Conservation (phyloP, 2,113 vertebrate species). For the Elaphurus davidianus region DNA sequence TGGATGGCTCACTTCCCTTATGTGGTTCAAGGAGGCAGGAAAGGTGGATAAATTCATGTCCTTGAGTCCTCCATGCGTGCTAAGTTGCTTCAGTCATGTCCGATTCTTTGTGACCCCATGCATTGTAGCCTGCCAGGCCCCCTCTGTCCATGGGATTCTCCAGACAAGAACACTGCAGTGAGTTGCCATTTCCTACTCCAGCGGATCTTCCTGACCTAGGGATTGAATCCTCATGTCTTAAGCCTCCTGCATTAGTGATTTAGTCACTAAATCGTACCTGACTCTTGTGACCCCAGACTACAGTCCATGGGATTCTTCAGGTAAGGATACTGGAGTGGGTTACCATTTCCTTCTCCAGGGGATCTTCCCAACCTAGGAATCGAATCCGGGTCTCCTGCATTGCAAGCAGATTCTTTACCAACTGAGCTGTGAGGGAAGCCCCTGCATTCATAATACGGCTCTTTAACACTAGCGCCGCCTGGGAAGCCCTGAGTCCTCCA, state of each 20-base stretch:
- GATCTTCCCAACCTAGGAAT: neutral
- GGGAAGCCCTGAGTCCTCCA: neutral
- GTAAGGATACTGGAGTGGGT: neutral
- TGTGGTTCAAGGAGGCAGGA: neutral
- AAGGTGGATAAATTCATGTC: neutral
- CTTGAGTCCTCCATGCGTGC: neutral
- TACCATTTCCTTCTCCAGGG: neutral
- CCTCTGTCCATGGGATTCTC: neutral
- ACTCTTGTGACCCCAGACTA: neutral
- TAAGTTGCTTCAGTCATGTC: neutral
- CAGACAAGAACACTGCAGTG: neutral
- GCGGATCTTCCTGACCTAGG: neutral
- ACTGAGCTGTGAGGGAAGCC: neutral
- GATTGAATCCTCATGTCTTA: rapidly evolving
- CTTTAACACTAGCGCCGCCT: neutral
- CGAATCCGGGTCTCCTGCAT: neutral
- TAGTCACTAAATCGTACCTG: neutral
- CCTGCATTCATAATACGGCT: neutral
- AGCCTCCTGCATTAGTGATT: neutral
- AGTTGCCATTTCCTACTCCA: neutral
- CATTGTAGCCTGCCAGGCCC: neutral
- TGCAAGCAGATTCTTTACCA: neutral
- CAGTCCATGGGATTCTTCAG: neutral
- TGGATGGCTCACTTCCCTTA: neutral
- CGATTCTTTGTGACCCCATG: neutral